phyloP scores from a whole-genome alignment of 2,888 invertebrate genomes.

The Lissocephala sabroskyi region DNA sequence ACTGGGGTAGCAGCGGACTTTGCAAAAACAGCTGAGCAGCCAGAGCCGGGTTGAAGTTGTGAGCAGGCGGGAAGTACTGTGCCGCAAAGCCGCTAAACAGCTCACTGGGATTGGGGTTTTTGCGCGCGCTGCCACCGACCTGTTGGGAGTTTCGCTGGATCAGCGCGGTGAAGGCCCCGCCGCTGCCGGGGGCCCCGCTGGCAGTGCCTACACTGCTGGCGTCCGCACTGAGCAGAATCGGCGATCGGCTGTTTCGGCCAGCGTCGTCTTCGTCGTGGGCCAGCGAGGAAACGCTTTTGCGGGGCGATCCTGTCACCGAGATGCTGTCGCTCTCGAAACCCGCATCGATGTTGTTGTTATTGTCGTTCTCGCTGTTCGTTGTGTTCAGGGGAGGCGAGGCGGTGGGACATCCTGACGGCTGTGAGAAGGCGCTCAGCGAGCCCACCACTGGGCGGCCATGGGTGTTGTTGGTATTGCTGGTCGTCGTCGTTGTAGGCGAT shows the following conservation, averaged over 20 bases:
- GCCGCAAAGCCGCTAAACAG: slow-evolving; percentile 73
- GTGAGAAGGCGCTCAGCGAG: slow-evolving; percentile 42
- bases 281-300: slow-evolving; percentile 73
- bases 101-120: slow-evolving; percentile 71
- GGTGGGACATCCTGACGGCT: slow-evolving; percentile 34
- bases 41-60: slow-evolving; percentile 75
- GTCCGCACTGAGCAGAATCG: slow-evolving; percentile 26
- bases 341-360: slow-evolving; percentile 71
- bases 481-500: slow-evolving; percentile 73
- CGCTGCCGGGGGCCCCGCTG: slow-evolving; percentile 25
- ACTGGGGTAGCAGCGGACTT: slow-evolving; percentile 82
- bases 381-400: slow-evolving; percentile 71
- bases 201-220: slow-evolving; percentile 26
- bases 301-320: slow-evolving; percentile 73
- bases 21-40: slow-evolving; percentile 84
- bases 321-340: slow-evolving; percentile 73
- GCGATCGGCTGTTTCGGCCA: slow-evolving; percentile 36
- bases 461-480: too few relatives aligned
- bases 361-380: slow-evolving; percentile 60
- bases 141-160: slow-evolving; percentile 69
- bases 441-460: too few relatives aligned
- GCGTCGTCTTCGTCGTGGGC: slow-evolving; percentile 69
- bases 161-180: slow-evolving; percentile 71
- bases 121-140: slow-evolving; percentile 47
- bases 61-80: slow-evolving; percentile 70